Evolutionary conservation across 2,888 invertebrate species (phyloP).

Genomic region (Chromoteleia sp.): DNA sequence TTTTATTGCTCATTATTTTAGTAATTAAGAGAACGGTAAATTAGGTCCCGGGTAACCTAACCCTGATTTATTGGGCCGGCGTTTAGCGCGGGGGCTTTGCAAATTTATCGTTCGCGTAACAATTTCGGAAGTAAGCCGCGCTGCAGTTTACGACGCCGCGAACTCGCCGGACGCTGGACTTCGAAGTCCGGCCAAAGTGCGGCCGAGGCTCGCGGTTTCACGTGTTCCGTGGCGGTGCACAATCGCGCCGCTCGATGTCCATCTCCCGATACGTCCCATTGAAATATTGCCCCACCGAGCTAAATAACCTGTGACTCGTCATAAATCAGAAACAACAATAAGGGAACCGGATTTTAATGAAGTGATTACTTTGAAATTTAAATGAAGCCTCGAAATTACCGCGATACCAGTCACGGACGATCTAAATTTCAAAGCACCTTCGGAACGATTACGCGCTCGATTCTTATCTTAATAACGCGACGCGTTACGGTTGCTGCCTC

Average conservation of each 20-base stretch:
- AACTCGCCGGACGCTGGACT: conserved; percentile 13
- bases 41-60: conserved; percentile 53
- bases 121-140: conserved; percentile 29
- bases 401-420: conserved; percentile 58
- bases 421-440: conserved; percentile 69
- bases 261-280: conserved; percentile 48
- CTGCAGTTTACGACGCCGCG: conserved; percentile 27
- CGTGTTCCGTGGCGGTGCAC: conserved; percentile 40
- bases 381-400: conserved; percentile 63
- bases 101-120: conserved; percentile 48
- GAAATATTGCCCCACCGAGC: conserved; percentile 49
- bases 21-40: conserved; percentile 64
- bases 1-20: conserved; percentile 65
- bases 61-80: conserved; percentile 51
- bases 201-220: conserved; percentile 6
- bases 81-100: conserved; percentile 39
- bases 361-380: conserved; percentile 68
- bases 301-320: conserved; percentile 63
- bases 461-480: conserved; percentile 70
- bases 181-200: neutral
- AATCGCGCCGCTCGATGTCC: conserved; percentile 33
- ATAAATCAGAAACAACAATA: conserved; percentile 64
- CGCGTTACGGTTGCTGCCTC: conserved; percentile 63
- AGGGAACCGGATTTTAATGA: conserved; percentile 65
- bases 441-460: conserved; percentile 65